These are phyloP conservation scores for Lamproptera curius DNA, from an alignment of 2,888 invertebrate genomes.

Conservation along the genomic window DNA sequence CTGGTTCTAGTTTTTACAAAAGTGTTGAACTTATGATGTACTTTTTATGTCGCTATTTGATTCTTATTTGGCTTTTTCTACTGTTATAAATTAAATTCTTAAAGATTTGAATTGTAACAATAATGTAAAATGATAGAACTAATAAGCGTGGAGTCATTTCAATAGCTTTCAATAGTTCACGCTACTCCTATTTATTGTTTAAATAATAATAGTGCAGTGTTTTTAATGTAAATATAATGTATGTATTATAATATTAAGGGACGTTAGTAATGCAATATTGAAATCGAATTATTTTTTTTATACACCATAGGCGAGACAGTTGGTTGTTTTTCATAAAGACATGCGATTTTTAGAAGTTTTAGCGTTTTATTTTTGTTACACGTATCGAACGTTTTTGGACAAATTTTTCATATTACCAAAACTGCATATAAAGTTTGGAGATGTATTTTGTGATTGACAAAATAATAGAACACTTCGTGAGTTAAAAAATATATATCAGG, in stretches of 20 bases:
- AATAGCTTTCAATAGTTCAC: background rate
- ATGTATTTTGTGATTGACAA: slow-evolving; percentile 4
- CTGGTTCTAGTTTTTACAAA: no score
- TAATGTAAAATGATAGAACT: background rate
- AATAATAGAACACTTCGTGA: background rate
- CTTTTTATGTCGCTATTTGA: no score
- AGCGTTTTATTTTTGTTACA: slow-evolving; percentile 44
- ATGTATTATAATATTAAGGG: slow-evolving; percentile 39
- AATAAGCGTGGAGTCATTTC: background rate
- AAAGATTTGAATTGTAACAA: background rate
- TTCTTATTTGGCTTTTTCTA: no score
- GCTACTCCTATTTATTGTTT: slow-evolving; percentile 25
- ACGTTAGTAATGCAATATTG: slow-evolving; percentile 36
- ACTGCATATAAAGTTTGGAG: slow-evolving; percentile 7
- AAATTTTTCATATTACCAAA: slow-evolving; percentile 6
- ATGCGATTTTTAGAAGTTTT: slow-evolving; percentile 14
- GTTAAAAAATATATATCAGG: slow-evolving; percentile 2
- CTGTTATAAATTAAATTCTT: background rate
- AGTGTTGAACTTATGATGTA: no score
- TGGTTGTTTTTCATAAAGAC: slow-evolving; percentile 9
- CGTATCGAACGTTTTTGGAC: slow-evolving; percentile 38
- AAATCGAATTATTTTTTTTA: slow-evolving; percentile 22
- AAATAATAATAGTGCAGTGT: slow-evolving; percentile 25
- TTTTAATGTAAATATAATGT: slow-evolving; percentile 52
- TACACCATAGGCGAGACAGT: slow-evolving; percentile 8